Percentiles rank a stretch among this genome's conserved stretches.
Evolutionary conservation across 1,140 invertebrate species (phyloP).

Genomic region (Caenorhabditis elegans): DNA sequence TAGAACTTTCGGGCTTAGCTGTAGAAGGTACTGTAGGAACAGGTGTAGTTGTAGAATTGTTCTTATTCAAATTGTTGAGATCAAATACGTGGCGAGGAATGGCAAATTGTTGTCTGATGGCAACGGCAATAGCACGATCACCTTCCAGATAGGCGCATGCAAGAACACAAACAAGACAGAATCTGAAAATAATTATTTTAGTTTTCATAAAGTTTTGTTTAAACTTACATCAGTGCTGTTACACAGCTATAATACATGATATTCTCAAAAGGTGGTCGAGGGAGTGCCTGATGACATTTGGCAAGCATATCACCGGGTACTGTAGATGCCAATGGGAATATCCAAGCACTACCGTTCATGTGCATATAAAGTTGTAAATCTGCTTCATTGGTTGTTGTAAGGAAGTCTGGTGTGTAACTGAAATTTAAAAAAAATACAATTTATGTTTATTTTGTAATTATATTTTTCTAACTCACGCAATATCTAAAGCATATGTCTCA

Average conservation of each 20-base stretch:
- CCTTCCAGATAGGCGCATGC: conserved; percentile 76
- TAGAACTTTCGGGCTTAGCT: no score
- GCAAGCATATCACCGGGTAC: conserved; percentile 76
- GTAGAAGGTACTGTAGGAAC: background rate
- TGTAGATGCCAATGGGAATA: conserved; percentile 79
- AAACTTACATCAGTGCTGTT: conserved; percentile 59
- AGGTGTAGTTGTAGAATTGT: background rate
- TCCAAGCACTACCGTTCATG: conserved; percentile 72
- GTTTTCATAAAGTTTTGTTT: background rate
- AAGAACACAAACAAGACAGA: conserved; percentile 73
- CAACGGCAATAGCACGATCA: conserved; percentile 74
- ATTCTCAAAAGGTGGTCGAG: conserved; percentile 80
- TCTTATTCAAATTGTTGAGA: conserved; percentile 35
- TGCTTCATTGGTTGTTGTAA: conserved; percentile 77
- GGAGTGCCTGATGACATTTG: conserved; percentile 75
- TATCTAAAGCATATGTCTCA: conserved; percentile 80
- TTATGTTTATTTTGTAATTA: background rate
- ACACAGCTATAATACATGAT: conserved; percentile 75
- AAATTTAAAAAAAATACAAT: conserved; percentile 37
- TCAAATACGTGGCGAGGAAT: conserved; percentile 41
- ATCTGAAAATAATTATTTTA: conserved; percentile 68
- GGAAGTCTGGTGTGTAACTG: conserved; percentile 87
- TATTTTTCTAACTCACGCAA: conserved; percentile 71
- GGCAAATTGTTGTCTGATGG: conserved; percentile 64
- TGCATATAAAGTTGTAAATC: conserved; percentile 69